Evolutionary conservation across 2,888 invertebrate genomes (phyloP).

Genomic region (Folsomia manolachei): DNA sequence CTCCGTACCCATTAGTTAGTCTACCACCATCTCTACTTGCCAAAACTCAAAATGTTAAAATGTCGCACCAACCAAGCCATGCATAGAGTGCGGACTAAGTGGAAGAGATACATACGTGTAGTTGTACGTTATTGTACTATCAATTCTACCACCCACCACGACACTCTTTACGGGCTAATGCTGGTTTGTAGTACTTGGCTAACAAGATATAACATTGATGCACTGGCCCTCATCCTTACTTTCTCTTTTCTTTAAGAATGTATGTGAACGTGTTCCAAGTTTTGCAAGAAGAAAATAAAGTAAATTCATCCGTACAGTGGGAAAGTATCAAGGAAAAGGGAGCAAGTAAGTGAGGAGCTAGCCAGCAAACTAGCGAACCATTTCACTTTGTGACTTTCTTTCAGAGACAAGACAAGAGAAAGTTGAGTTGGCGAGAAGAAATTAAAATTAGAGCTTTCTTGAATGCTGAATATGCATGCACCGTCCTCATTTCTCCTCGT

Average conservation of each 20-base stretch:
- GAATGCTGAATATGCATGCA: neutral
- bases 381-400: neutral
- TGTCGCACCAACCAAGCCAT: neutral
- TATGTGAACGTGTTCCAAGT: neutral
- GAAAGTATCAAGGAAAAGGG: neutral
- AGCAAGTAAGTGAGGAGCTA: slow-evolving; percentile 1
- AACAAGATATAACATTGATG: no score
- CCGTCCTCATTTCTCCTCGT: neutral
- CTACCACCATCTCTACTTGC: neutral
- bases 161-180: neutral
- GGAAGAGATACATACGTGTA: no score
- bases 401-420: neutral
- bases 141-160: neutral
- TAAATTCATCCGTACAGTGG: neutral
- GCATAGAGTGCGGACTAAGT: neutral
- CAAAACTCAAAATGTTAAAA: slow-evolving; percentile 6
- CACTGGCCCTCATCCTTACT: neutral
- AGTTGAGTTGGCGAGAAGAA: slow-evolving; percentile 18
- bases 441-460: slow-evolving; percentile 18
- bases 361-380: neutral
- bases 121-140: no score
- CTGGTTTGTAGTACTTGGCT: neutral
- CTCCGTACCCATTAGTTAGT: neutral
- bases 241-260: neutral
- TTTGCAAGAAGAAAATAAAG: neutral